A percentile compares a stretch with the other conserved stretches of the same genome.
These are phyloP conservation scores for Scelioninae gen. 2 DNA, from an alignment of 2,888 invertebrate species.

Conservation along the genomic window DNA sequence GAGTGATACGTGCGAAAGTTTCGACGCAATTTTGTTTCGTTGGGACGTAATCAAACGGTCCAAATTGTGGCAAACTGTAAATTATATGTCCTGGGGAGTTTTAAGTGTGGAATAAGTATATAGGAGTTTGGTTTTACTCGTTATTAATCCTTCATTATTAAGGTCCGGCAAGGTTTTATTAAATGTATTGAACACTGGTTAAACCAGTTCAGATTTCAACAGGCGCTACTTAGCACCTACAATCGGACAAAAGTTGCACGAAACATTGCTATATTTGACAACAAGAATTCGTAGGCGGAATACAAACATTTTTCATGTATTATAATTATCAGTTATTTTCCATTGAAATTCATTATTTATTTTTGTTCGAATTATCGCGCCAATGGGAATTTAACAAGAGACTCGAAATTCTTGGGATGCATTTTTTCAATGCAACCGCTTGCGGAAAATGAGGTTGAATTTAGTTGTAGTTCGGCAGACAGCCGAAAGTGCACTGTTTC, in stretches of 20 bases:
- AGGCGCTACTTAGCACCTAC: conserved; percentile 29
- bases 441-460: conserved; percentile 40
- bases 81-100: conserved; percentile 25
- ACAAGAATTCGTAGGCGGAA: too few species aligned
- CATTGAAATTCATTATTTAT: too few species aligned
- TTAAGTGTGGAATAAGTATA: conserved; percentile 31
- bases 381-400: too few species aligned
- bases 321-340: too few species aligned
- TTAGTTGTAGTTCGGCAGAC: conserved; percentile 40
- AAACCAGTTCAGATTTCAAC: conserved; percentile 52
- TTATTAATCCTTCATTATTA: conserved; percentile 41
- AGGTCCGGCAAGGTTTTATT: conserved; percentile 19
- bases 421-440: too few species aligned
- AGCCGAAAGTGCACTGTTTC: conserved; percentile 38
- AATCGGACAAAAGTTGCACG: too few species aligned
- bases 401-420: too few species aligned
- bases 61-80: conserved; percentile 5
- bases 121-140: conserved; percentile 21
- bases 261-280: too few species aligned
- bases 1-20: background rate
- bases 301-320: too few species aligned
- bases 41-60: background rate
- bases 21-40: background rate
- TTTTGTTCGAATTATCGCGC: too few species aligned
- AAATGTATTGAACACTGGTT: conserved; percentile 44